A percentile compares a stretch with the other conserved stretches of the same genome.
These are phyloP conservation scores for Micromys minutus DNA, from an alignment of 2,113 vertebrate species.

Conservation along the genomic window DNA sequence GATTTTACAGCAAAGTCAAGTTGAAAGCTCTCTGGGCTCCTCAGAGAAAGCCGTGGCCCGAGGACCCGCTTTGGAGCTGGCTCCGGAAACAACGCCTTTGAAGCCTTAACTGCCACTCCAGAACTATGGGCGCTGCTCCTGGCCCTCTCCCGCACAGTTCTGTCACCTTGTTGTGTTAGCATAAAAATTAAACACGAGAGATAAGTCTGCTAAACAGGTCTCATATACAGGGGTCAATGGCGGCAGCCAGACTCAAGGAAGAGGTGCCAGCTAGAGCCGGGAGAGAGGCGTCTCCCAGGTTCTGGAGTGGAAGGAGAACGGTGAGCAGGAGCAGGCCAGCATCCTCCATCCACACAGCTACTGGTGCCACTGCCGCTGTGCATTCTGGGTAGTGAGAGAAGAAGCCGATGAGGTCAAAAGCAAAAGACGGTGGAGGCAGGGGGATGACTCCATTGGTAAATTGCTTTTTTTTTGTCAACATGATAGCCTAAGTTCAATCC, in stretches of 20 bases:
- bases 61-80: not conserved
- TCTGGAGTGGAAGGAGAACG: not conserved
- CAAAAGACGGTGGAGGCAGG: not conserved
- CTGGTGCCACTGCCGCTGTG: not conserved
- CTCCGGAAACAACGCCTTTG: not conserved
- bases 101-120: not conserved
- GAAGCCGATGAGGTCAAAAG: not conserved
- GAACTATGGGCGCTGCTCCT: not conserved
- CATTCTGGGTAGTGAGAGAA: not conserved
- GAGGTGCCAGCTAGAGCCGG: fast-evolving
- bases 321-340: not conserved
- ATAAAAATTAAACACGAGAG: conserved; percentile 67
- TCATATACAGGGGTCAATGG: not conserved
- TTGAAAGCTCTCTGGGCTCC: conserved; percentile 9
- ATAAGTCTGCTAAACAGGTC: conserved; percentile 55
- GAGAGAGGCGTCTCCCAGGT: too few species aligned
- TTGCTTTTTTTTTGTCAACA: too few species aligned
- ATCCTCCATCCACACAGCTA: not conserved
- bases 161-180: conserved; percentile 65
- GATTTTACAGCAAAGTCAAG: not conserved
- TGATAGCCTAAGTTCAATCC: not conserved
- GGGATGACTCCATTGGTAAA: too few species aligned
- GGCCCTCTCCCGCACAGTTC: conserved; percentile 35
- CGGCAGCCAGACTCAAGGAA: not conserved
- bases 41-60: not conserved